A percentile compares a stretch with the other conserved stretches of the same genome.
Conservation (phyloP, 2,113 vertebrate species). For the Sigmodon hispidus region DNA sequence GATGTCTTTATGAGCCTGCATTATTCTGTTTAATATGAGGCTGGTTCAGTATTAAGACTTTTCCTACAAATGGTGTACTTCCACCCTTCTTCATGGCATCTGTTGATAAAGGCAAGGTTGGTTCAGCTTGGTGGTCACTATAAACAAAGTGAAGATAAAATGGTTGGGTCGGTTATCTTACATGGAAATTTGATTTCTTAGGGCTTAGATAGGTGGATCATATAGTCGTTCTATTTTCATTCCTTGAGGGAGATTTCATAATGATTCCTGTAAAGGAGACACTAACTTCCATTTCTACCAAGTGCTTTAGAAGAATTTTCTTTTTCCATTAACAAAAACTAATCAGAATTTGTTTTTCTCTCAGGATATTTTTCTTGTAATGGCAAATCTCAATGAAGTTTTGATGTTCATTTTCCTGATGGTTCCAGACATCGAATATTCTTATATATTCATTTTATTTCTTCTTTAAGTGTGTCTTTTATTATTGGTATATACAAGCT, state of each 20-base stretch:
- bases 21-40: not conserved
- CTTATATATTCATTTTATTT: not conserved
- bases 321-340: not conserved
- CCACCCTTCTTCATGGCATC: too few relatives aligned
- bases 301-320: not conserved
- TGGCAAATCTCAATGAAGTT: not conserved
- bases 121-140: not conserved
- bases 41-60: not conserved
- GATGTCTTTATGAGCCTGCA: not conserved
- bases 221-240: not conserved
- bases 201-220: not conserved
- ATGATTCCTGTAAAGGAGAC: not conserved
- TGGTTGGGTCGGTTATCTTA: not conserved
- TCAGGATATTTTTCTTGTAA: not conserved
- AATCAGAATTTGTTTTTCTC: not conserved
- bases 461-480: not conserved
- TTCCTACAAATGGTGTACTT: not conserved
- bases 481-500: not conserved
- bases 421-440: not conserved
- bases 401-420: not conserved
- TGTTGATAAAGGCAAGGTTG: not conserved
- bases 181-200: not conserved
- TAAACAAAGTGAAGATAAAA: not conserved
- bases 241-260: not conserved
- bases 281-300: not conserved